These are phyloP conservation scores for Acyrthosiphon pisum DNA, from an alignment of 1,140 invertebrate genomes.

Conservation along the genomic window DNA sequence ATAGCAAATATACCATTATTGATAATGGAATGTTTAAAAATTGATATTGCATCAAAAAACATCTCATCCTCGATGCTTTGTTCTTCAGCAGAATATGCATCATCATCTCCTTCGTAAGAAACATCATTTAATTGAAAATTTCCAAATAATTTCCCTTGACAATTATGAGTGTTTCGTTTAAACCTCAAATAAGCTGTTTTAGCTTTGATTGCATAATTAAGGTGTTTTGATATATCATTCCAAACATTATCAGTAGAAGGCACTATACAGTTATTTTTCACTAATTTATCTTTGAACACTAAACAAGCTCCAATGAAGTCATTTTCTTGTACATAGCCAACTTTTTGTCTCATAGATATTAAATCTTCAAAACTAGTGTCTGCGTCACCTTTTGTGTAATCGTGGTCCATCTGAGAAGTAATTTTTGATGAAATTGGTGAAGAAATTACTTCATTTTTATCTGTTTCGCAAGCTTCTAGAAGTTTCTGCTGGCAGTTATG, in stretches of 20 bases:
- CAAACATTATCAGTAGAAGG: constrained; percentile 30
- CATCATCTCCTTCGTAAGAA: not conserved
- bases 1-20: constrained; percentile 40
- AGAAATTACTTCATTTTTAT: not conserved
- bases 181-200: constrained; percentile 48
- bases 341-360: constrained; percentile 43
- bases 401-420: constrained; percentile 45
- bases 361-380: constrained; percentile 40
- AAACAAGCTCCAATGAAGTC: constrained; percentile 35
- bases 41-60: constrained; percentile 51
- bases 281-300: constrained; percentile 15
- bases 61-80: constrained; percentile 39
- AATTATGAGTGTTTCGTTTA: constrained; percentile 49
- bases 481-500: constrained; percentile 46
- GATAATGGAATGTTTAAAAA: constrained; percentile 54
- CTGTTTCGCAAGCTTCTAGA: not conserved
- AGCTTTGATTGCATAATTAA: constrained; percentile 47
- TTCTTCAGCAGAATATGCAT: not conserved
- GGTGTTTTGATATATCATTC: constrained; percentile 48
- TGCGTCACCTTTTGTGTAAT: constrained; percentile 26
- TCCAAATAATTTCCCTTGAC: constrained; percentile 20
- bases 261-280: constrained; percentile 32
- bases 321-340: constrained; percentile 51
- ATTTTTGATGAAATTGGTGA: constrained; percentile 25
- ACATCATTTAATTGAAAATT: not conserved